Base-by-base conservation (phyloP, 2,113 vertebrate species). In the Poicephalus meyeri region DNA sequence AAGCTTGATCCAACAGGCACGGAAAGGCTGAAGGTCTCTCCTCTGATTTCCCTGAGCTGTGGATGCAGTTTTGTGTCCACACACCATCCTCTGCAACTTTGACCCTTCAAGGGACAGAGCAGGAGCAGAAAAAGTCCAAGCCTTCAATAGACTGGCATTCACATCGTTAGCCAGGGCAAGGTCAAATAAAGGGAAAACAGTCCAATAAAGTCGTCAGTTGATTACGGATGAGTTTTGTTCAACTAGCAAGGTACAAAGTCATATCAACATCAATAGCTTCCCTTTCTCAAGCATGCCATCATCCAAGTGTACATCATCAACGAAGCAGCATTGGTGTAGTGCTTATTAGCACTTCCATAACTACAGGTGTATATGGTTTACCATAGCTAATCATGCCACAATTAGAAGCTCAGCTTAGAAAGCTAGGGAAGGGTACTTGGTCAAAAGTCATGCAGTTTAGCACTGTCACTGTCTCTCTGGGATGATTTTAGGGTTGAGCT, bases 181-280 rank as follows among this genome's bases (percentile, higher is more conserved):
- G 20, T 47, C 61, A 74, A 25, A 10, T 52, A 52, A 31, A 68
- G 28, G 6, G 52, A 46, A 70, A 52, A 41, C 13, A 29, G 66
- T 12, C n/a, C 33, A 69, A 41, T n/a, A 58, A 46, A 50, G 23
- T 41, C 18, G 37, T 28, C 0, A 0, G 5, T 44, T 87, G 10
- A 39, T 52, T 17, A 42, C 0, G 0, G 25, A 15, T 41, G 12
- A 4, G 0, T 49, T 64, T 74, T 56, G 11, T 55, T 63, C 46
- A 68, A 2, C 37, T 63, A 49, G 29, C 3, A 2, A 1, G 3
- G 9, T 83, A 76, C 19, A 31, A 47, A 70, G 28, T 31, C 19
- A 39, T 26, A 60, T 10, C 37, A 86, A 55, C 10, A 26, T 8
- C 39, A 49, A 42, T 42, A 83, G 12, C 41, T 56, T 55, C 37